These are phyloP conservation scores for Tinea trinotella DNA, from an alignment of 2,888 invertebrate species.

Conservation along the genomic window DNA sequence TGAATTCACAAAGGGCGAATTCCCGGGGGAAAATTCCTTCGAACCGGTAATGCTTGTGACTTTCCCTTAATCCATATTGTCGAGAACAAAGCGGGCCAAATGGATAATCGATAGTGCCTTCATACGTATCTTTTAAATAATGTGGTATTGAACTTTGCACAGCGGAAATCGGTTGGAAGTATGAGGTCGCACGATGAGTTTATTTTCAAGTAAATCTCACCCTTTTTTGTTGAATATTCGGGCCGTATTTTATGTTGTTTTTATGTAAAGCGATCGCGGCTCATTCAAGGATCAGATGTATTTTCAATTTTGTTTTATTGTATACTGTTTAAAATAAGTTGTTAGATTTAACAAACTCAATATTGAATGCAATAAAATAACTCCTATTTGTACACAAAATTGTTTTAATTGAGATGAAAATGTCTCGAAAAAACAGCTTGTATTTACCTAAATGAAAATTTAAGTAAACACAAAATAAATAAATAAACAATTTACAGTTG, in stretches of 20 bases:
- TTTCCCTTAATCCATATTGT: constrained; percentile 30
- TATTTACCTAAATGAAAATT: too few relatives aligned
- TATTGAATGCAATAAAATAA: too few relatives aligned
- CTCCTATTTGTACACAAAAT: too few relatives aligned
- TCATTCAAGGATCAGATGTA: background rate
- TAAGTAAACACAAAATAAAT: too few relatives aligned
- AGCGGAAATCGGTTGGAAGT: constrained; percentile 2
- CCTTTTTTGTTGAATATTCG: constrained; percentile 9
- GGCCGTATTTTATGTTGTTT: background rate
- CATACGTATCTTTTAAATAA: constrained; percentile 32
- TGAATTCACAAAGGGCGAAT: background rate
- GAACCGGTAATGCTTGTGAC: constrained; percentile 7
- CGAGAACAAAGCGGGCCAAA: constrained; percentile 32
- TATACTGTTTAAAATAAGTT: too few relatives aligned
- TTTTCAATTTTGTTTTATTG: background rate
- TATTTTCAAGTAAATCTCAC: constrained; percentile 7
- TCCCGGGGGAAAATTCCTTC: background rate
- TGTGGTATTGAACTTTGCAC: constrained; percentile 10
- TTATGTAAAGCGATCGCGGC: background rate
- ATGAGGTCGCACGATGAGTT: background rate
- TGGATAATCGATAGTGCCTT: constrained; percentile 43
- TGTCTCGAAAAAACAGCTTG: too few relatives aligned
- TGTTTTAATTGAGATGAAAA: too few relatives aligned
- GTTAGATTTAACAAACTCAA: too few relatives aligned
- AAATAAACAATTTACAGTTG: too few relatives aligned